Evolutionary conservation across 2,888 invertebrate genomes (phyloP).

Genomic region (Nesidiocoris tenuis): DNA sequence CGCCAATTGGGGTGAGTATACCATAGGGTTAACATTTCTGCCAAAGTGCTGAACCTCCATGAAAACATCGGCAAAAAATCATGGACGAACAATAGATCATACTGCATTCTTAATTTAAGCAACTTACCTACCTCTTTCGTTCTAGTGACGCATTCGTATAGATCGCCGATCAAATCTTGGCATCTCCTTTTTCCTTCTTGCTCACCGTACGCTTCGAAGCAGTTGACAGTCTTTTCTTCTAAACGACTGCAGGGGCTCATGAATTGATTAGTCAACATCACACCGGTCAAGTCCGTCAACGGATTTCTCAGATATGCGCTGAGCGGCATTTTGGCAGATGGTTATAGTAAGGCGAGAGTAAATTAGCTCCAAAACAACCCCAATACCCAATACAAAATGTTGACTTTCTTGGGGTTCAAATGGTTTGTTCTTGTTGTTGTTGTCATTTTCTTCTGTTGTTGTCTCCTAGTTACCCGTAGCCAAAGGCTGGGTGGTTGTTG

Average conservation of each 20-base stretch:
- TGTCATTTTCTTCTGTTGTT: no score
- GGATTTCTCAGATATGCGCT: conserved; percentile 12
- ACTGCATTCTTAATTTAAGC: background rate
- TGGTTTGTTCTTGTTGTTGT: no score
- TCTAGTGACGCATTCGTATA: conserved; percentile 24
- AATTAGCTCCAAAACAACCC: no score
- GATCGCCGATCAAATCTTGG: conserved; percentile 15
- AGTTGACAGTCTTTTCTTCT: conserved; percentile 15
- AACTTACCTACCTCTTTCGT: conserved; percentile 6
- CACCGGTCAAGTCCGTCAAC: conserved; percentile 10
- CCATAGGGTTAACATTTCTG: no score
- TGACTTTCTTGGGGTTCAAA: no score
- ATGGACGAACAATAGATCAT: no score
- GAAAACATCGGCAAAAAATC: background rate
- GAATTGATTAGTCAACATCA: conserved; percentile 2
- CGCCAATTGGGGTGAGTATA: no score
- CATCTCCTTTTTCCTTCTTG: conserved; percentile 4
- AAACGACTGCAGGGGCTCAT: background rate
- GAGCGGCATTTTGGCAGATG: conserved; percentile 18
- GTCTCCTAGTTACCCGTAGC: no score
- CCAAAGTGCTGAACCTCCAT: background rate
- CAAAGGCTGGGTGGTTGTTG: no score
- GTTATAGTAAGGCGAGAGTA: no score
- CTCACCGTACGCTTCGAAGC: conserved; percentile 30
- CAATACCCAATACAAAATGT: no score